Base-by-base conservation (phyloP, 2,888 invertebrate species). In the Ormyrus labotus region DNA sequence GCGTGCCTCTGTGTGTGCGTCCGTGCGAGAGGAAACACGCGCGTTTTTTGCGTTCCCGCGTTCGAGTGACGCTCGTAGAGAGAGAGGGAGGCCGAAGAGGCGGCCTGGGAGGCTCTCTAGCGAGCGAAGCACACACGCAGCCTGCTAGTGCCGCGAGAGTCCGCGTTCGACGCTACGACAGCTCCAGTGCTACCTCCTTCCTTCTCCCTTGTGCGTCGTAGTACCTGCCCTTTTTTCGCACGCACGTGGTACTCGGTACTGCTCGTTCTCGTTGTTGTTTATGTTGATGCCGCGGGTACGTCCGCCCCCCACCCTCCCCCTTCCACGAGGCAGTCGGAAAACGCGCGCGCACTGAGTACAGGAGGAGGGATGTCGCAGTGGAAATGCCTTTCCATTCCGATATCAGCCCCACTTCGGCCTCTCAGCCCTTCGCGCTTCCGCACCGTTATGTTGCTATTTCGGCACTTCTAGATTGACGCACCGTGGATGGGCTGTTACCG, bases 61-160 rank as follows among this genome's bases (percentile, higher is more conserved):
- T 10, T 45, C 47, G 61, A 10, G 61, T 10, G 61, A 45, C 10
- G 13, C 2, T 34, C 34, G 3, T 34, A 45, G 61, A 10, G 45
- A 34, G 53, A 45, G 19, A 13, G 51, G 13, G 7, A 34, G 60
- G 4, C 45, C 7, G 61, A 11, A 63, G 47, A 47, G 47, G 47
- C 9, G 61, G 47, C 45, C 13, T 5, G 13, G 9, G 11, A 45
- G 47, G 10, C 34, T 34, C 34, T 34, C 34, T 34, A 10, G 45
- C 45, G 10, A 47, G 61, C 47, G 11, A 63, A 11, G 61, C 61
- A 63, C 45, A 11, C 47, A 45, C 45, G 47, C 47, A 45, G 61
- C 47, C 3, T 34, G 47, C 34, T 63, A 63, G 61, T 63, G 61
- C 61, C 47, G 47, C 61, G 47, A 63, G 61, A 63, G 61, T 47